Evolutionary conservation across 1,140 invertebrate genomes (phyloP), one percentile per base, ranked within the genome.

Genomic region (Venturia canescens): DNA sequence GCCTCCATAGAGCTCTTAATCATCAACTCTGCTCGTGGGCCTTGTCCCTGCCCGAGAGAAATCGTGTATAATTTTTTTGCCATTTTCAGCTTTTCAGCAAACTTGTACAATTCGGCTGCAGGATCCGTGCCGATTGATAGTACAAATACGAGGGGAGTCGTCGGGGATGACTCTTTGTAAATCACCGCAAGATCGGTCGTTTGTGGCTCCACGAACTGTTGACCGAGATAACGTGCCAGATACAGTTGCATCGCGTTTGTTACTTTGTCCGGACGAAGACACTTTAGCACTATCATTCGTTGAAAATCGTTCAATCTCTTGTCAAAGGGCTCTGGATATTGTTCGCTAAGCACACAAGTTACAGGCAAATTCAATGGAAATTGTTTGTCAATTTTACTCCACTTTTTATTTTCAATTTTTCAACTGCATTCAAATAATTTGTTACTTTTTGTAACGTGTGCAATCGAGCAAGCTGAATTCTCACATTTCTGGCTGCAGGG

Each of bases 21-120:
- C 92, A 95, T 93, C 34, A 92, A 89, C 84, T 95, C 92, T 0
- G 95, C 95, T 76, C 93, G 93, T 82, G 88, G 95, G 84, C 93
- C 94, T 84, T 96, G 95, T 18, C 95, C 95, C 89, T 96, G 95
- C 23, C 96, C 95, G 1, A 96, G 89, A 0, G 95, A 96, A 81
- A 96, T 93, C 0, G 94, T 93, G 80, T 93, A 92, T 83, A 96
- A 91, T 79, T 94, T 93, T 57, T 92, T 93, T 0, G 83, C 76
- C 87, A 94, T 91, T 89, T 93, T 89, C 87, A 93, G 88, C 83
- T 94, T 94, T 53, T 96, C 94, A 15, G 95, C 95, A 87, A 94
- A 94, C 83, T 93, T 94, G 78, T 93, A 92, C 0, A 94, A 84
- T 44, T 94, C 93, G 1, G 93, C 91, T 31, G 95, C 94, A 0